Base-by-base conservation (phyloP, 2,888 invertebrate genomes). In the Plagiodera versicolora region DNA sequence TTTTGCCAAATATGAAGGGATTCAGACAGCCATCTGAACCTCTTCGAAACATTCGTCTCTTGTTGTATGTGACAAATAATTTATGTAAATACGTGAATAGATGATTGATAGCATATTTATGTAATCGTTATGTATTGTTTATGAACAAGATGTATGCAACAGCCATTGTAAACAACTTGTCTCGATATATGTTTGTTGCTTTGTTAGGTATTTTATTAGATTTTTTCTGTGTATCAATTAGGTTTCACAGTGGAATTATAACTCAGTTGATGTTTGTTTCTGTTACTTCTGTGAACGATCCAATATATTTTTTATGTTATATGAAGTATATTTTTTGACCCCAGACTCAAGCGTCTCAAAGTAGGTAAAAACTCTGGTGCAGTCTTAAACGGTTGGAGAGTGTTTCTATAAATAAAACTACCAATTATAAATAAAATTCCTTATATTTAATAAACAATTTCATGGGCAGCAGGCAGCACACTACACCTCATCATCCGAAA, bases 11-110 rank as follows among this genome's bases (percentile, higher is more conserved):
- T 49, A 11, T 49, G 58, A 66, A 69, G 66, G 63, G 58, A 51
- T 60, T 69, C 75, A 78, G 74, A 64, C 79, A 79, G 78, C 78
- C 78, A 78, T 75, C 75, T 77, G 75, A 71, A 70, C 69, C 66
- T 70, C 71, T 74, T 73, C 70, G 59, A 8, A n/a, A 9, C 3
- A 14, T 14, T n/a, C 14, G 2, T 39, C 39, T 11, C 32, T 9
- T 39, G 39, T 46, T 46, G 20, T 18, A 46, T 19, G n/a, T 19
- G 19, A 46, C 20, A 46, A 19, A 20, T 46, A 19, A 46, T 39
- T 39, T 39, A 39, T 39, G 4, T n/a, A 8, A 39, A 39, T 18
- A 10, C n/a, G 11, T 46, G 11, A 18, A 45, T 46, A 46, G 18
- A 18, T 46, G 3, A 20, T 46, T 8, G 11, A 45, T 45, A 52